A percentile compares a stretch with the other conserved stretches of the same genome.
phyloP scores from a whole-genome alignment of 2,113 vertebrate genomes.

The Cyphomyrus plagiostoma region DNA sequence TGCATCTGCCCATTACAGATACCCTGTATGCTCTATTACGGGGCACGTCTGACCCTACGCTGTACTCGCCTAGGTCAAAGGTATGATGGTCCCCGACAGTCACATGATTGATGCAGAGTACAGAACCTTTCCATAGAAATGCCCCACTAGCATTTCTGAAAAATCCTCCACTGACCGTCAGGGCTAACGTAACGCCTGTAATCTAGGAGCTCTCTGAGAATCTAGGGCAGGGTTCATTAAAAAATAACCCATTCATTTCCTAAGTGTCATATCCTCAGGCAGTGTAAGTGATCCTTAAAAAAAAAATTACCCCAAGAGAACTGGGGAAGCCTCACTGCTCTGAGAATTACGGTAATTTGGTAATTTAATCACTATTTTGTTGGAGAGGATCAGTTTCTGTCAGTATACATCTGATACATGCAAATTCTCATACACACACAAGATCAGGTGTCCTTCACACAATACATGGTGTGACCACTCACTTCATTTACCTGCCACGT shows the following conservation, averaged over 20 bases:
- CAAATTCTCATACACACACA: constrained; percentile 58
- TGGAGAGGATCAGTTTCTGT: constrained; percentile 44
- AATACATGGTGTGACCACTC: constrained; percentile 31
- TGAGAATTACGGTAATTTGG: constrained; percentile 57
- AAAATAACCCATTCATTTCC: constrained; percentile 55
- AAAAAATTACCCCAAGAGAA: constrained; percentile 43
- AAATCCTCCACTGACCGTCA: background rate
- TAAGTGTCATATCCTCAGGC: constrained; percentile 49
- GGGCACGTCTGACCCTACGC: background rate
- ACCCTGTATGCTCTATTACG: background rate
- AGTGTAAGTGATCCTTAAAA: constrained; percentile 46
- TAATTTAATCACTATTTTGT: constrained; percentile 54
- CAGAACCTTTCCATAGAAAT: background rate
- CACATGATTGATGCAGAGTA: background rate
- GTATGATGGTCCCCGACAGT: background rate
- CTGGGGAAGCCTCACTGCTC: constrained; percentile 44
- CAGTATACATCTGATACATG: constrained; percentile 63
- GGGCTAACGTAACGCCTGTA: background rate
- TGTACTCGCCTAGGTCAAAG: background rate
- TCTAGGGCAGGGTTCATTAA: constrained; percentile 53
- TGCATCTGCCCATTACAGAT: background rate
- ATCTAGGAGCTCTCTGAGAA: constrained; percentile 18
- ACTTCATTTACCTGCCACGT: constrained; percentile 11
- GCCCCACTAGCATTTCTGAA: background rate
- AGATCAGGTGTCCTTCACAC: constrained; percentile 48